phyloP scores from a whole-genome alignment of 2,888 invertebrate species.

The Amaurobius ferox region DNA sequence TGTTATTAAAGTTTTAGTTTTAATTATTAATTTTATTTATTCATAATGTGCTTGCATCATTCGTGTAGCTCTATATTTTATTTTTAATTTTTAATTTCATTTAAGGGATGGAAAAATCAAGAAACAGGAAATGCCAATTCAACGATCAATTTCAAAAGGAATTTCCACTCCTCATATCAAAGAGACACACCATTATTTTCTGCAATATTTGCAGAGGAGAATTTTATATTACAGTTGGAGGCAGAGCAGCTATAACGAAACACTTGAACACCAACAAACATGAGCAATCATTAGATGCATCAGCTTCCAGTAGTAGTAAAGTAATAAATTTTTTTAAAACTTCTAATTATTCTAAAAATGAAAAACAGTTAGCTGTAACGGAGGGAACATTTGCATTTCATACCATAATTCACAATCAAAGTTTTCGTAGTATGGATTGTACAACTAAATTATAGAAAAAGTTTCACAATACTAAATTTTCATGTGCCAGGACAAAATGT shows the following conservation, averaged over 20 bases:
- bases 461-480: too few relatives aligned
- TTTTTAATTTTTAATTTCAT: background rate
- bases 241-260: background rate
- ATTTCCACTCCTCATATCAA: background rate
- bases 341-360: background rate
- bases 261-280: background rate
- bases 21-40: background rate
- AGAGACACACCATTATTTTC: background rate
- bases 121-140: background rate
- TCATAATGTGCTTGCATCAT: background rate
- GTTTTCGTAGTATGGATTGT: background rate
- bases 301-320: slow-evolving; percentile 1
- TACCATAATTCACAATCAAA: slow-evolving; percentile 10
- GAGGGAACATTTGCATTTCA: slow-evolving; percentile 3
- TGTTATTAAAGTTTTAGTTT: too few relatives aligned
- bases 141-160: background rate
- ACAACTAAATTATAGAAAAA: too few relatives aligned
- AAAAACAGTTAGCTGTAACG: background rate
- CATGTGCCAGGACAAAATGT: too few relatives aligned
- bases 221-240: slow-evolving; percentile 4
- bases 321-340: background rate
- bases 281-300: background rate
- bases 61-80: background rate
- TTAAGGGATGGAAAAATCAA: background rate
- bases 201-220: background rate